phyloP scores from a whole-genome alignment of 2,113 vertebrate genomes.

The Leuciscus idus region DNA sequence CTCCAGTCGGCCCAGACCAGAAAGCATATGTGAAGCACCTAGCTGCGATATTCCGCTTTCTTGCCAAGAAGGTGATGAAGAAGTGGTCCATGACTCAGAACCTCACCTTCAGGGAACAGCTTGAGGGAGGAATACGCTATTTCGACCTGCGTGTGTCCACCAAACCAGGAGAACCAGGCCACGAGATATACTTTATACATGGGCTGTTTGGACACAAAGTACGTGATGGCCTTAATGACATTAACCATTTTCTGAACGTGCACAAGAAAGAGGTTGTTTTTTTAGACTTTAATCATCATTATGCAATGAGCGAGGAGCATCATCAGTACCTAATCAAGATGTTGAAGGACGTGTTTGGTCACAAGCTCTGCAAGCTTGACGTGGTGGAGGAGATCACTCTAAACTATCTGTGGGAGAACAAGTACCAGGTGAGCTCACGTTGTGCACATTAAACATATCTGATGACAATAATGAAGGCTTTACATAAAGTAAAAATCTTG shows the following conservation, averaged over 20 bases:
- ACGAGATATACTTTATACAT: constrained; percentile 94
- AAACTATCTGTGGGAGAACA: constrained; percentile 87
- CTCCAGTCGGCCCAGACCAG: constrained; percentile 88
- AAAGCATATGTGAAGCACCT: constrained; percentile 81
- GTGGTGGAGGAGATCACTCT: constrained; percentile 86
- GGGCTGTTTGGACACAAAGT: constrained; percentile 95
- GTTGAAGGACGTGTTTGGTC: constrained; percentile 87
- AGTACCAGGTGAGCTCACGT: constrained; percentile 81
- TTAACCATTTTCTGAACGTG: constrained; percentile 83
- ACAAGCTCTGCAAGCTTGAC: constrained; percentile 83
- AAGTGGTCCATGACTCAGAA: constrained; percentile 94
- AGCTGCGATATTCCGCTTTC: constrained; percentile 76
- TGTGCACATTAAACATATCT: neutral
- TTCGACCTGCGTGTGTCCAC: constrained; percentile 97
- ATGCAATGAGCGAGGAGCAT: constrained; percentile 90
- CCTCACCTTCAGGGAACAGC: constrained; percentile 91
- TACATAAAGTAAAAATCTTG: neutral
- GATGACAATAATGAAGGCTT: neutral
- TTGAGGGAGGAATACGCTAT: constrained; percentile 95
- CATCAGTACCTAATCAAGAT: constrained; percentile 83
- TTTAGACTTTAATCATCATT: constrained; percentile 98
- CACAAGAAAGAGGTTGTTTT: constrained; percentile 88
- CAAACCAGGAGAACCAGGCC: constrained; percentile 85
- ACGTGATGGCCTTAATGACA: constrained; percentile 87
- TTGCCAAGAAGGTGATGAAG: constrained; percentile 88